These are phyloP conservation scores for Hydraecia micacea DNA, from an alignment of 2,888 invertebrate species.

Conservation along the genomic window DNA sequence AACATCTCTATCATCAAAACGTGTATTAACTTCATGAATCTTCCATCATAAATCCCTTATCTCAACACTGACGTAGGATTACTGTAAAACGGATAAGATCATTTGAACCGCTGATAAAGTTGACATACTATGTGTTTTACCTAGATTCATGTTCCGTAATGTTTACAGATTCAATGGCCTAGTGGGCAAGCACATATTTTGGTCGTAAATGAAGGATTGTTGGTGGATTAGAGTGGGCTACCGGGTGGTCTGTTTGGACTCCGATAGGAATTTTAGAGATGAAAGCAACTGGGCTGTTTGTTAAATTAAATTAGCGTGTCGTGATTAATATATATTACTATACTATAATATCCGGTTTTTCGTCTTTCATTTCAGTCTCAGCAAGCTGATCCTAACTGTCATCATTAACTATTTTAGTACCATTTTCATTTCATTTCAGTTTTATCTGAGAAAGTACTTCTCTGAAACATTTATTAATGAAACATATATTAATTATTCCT, in stretches of 20 bases:
- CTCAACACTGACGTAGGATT: constrained; percentile 42
- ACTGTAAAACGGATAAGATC: constrained; percentile 51
- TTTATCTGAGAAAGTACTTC: not conserved
- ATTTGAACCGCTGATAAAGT: constrained; percentile 42
- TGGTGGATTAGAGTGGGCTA: constrained; percentile 7
- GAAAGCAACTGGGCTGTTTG: constrained; percentile 22
- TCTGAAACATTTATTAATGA: not conserved
- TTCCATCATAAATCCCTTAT: constrained; percentile 55
- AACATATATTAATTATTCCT: too few relatives aligned
- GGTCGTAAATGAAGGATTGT: constrained; percentile 30
- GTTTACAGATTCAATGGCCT: constrained; percentile 58
- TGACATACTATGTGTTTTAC: constrained; percentile 54
- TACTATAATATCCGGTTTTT: not conserved
- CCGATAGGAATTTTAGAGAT: not conserved
- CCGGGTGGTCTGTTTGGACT: constrained; percentile 37
- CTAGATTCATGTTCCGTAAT: constrained; percentile 60
- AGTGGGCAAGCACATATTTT: constrained; percentile 46
- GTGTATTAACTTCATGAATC: constrained; percentile 19
- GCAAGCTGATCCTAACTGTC: not conserved
- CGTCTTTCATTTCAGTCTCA: not conserved
- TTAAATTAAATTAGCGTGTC: constrained; percentile 33
- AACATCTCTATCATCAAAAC: not conserved
- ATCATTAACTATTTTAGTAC: not conserved
- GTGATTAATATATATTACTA: too few relatives aligned
- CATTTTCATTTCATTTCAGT: not conserved